Evolutionary conservation across 2,797 vertebrate genomes (phyloP).

Genomic region (Notamacropus eugenii): DNA sequence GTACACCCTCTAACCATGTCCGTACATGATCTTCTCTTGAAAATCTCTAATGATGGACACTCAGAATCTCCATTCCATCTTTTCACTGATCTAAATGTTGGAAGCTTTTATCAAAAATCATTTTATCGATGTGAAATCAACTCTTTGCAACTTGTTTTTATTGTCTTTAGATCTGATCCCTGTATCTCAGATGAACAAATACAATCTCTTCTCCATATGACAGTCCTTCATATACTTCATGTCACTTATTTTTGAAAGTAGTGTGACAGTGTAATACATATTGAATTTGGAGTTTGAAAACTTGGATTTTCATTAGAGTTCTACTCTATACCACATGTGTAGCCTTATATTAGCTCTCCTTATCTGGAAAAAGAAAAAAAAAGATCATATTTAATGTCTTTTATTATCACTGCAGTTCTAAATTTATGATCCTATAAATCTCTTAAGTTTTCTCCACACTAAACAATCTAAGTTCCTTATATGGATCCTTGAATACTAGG

Average conservation of each 20-base stretch:
- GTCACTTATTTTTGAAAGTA: background rate
- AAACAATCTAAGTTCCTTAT: background rate
- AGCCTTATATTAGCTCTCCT: background rate
- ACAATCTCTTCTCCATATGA: background rate
- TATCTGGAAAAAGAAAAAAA: background rate
- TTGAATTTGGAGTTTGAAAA: background rate
- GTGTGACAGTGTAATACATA: background rate
- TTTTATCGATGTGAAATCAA: background rate
- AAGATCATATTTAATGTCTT: background rate
- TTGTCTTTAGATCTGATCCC: background rate
- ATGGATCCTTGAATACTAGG: background rate
- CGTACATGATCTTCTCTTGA: background rate
- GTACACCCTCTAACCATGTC: too few species aligned
- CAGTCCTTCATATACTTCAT: background rate
- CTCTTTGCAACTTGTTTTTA: background rate
- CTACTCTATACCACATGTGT: background rate
- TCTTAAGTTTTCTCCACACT: background rate
- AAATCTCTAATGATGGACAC: background rate
- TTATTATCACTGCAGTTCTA: background rate
- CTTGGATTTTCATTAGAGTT: background rate
- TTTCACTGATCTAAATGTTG: background rate
- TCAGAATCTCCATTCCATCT: background rate
- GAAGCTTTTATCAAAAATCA: background rate
- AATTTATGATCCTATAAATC: background rate
- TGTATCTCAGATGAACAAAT: background rate